A percentile compares a stretch with the other conserved stretches of the same genome.
Evolutionary conservation across 2,797 vertebrate species (phyloP).

Genomic region (Halcyon chelicuti): DNA sequence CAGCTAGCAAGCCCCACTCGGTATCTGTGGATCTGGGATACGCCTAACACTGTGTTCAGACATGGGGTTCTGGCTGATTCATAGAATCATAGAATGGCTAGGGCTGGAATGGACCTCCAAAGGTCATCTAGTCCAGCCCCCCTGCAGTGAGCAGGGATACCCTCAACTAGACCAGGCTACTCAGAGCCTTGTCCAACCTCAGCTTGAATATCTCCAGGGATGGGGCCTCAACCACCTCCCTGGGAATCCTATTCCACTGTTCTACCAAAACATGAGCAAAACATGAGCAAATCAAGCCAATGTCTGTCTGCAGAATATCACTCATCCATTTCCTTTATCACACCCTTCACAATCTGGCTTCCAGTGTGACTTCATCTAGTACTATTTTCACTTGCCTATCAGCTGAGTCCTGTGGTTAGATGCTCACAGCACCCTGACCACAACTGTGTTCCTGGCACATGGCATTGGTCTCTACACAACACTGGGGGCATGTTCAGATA

Average conservation of each 20-base stretch:
- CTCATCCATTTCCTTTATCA: background rate
- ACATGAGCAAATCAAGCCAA: background rate
- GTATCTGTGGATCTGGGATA: background rate
- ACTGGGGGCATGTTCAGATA: background rate
- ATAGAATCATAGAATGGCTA: no score
- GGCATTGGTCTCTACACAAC: background rate
- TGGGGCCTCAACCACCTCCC: no score
- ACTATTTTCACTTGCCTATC: background rate
- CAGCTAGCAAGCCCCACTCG: fast-evolving
- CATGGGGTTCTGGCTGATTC: background rate
- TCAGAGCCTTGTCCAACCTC: no score
- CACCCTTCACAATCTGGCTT: background rate
- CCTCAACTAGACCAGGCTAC: no score
- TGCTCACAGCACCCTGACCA: background rate
- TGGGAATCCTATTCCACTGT: no score
- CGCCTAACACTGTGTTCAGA: background rate
- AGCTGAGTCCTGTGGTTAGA: background rate
- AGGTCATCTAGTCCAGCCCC: no score
- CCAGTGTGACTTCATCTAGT: background rate
- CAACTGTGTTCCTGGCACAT: background rate
- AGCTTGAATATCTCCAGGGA: no score
- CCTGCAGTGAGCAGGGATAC: no score
- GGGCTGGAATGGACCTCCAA: no score
- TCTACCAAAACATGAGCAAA: background rate
- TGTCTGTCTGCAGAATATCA: background rate